These are phyloP conservation scores for Martes martes DNA, from an alignment of 2,113 vertebrate species.

Conservation along the genomic window DNA sequence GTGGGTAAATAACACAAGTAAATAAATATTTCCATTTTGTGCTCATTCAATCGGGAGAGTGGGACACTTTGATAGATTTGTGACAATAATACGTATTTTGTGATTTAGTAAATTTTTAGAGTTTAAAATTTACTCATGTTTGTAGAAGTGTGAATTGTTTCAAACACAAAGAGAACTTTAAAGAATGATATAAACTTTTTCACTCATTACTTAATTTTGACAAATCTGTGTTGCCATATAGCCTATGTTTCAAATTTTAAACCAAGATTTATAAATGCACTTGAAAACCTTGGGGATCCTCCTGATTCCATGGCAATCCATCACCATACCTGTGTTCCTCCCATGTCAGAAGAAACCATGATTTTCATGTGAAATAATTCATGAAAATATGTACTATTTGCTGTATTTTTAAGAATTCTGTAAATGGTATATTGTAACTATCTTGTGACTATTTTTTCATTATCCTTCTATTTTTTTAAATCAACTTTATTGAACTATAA, in stretches of 20 bases:
- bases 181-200: background rate
- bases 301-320: background rate
- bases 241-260: background rate
- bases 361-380: background rate
- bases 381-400: background rate
- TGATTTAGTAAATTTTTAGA: background rate
- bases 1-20: background rate
- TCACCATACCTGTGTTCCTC: background rate
- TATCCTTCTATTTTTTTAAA: background rate
- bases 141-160: conserved; percentile 2
- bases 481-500: background rate
- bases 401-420: background rate
- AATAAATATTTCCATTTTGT: background rate
- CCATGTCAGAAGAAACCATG: background rate
- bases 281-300: background rate
- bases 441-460: background rate
- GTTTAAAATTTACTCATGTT: background rate
- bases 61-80: background rate
- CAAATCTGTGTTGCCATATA: background rate
- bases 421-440: background rate
- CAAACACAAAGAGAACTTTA: background rate
- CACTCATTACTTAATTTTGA: background rate
- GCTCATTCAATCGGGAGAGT: background rate
- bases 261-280: background rate
- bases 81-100: background rate